These are phyloP conservation scores for Uromys caudimaculatus DNA, from an alignment of 2,797 vertebrate species.

Conservation along the genomic window DNA sequence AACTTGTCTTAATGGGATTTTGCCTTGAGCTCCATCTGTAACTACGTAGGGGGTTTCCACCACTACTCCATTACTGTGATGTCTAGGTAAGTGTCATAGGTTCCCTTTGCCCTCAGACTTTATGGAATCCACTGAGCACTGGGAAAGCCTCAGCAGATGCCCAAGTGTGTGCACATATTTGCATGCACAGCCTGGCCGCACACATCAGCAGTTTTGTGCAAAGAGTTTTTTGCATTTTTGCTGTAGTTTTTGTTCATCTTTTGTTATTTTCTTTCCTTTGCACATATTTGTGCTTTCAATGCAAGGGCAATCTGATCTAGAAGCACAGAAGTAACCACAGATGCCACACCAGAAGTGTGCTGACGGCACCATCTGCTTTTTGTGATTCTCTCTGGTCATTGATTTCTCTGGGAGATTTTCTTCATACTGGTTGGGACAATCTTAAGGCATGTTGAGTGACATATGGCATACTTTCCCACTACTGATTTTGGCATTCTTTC, in stretches of 20 bases:
- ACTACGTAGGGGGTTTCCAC: conserved; percentile 69
- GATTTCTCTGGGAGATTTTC: conserved; percentile 76
- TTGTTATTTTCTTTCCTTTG: conserved; percentile 61
- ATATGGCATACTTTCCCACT: conserved; percentile 75
- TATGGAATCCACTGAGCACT: background rate
- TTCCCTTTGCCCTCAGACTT: conserved; percentile 54
- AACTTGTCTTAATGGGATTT: conserved; percentile 79
- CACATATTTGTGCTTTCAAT: conserved; percentile 54
- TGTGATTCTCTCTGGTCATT: conserved; percentile 78
- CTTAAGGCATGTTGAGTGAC: conserved; percentile 76
- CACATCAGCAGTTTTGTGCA: background rate
- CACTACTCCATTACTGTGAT: conserved; percentile 62
- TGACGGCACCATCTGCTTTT: conserved; percentile 78
- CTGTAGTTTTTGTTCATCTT: conserved; percentile 32
- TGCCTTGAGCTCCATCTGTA: conserved; percentile 77
- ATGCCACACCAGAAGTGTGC: conserved; percentile 76
- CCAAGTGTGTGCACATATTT: background rate
- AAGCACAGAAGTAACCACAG: conserved; percentile 76
- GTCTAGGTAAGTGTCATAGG: conserved; percentile 70
- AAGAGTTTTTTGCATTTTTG: background rate
- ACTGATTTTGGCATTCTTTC: conserved; percentile 50
- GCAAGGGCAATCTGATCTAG: conserved; percentile 69
- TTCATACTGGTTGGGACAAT: conserved; percentile 69
- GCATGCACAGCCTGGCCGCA: background rate
- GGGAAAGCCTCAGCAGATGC: background rate